Evolutionary conservation across 92 coral and sea anemone genomes (phyloP), one percentile per base, ranked within the genome.

Genomic region (Porites divaricata): DNA sequence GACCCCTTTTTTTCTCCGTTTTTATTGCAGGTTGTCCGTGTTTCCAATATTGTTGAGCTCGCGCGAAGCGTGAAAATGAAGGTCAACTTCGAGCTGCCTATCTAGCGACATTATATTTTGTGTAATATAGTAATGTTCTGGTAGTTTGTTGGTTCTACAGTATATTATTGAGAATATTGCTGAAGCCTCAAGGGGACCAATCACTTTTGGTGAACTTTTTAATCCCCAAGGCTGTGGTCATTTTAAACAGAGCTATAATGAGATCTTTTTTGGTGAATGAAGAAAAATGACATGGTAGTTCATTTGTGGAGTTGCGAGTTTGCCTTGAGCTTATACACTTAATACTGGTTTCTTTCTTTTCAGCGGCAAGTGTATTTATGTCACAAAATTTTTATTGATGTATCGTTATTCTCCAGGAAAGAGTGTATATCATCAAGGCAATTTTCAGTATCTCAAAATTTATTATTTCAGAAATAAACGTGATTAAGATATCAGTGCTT

Each of bases 31-130:
- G 99, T 95, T 51, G 96, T 95, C 4, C 98, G 99, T 50, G 94
- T 96, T 67, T 85, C 98, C 69, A 96, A 96, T 81, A 96, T 96
- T 83, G 93, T 96, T 56, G 99, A 96, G 79, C 91, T 96, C 64
- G 99, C 99, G 28, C 89, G 96, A 69, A 87, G 92, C 84, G 98
- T 91, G 22, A 90, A 94, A 45, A 89, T 96, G 79, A 95, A 95
- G 84, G 99, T 96, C 75, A 96, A 96, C 77, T 96, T 96, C 80
- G 99, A 96, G 82, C 89, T 96, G 59, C 99, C 99, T 12, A 92
- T 94, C 83, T 96, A 86, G 86, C 16, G 11, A 69, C 53, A 56
- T 22, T 49, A 2, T 13, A 19, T 6, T 82, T 58, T 57, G 2
- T 82, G 62, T 61, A 49, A 73, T 61, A 62, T 15, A 62, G 58